Evolutionary conservation across 2,888 invertebrate genomes (phyloP), one percentile per base, ranked within the genome.

Genomic region (Epistrophe eligans): DNA sequence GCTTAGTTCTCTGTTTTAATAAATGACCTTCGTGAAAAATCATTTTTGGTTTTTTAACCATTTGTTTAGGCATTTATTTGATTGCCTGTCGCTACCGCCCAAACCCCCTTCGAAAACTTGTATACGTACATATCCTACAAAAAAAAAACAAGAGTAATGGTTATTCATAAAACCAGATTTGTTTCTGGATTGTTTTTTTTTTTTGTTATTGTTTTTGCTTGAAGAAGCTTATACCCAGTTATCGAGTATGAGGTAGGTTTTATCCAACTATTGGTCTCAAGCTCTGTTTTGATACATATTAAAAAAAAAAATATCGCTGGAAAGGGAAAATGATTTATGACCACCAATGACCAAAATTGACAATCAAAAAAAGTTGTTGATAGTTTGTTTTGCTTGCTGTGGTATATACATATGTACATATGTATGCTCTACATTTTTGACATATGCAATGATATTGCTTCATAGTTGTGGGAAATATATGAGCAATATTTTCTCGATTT

Each of bases 311-410:
- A 4, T n/a, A 32, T 11, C 35, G 8, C 11, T 2, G 19, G 55
- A 45, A 71, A 32, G 48, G 57, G 48, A 52, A 77, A 72, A 82
- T 82, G 85, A 87, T 87, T 87, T 87, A 87, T 87, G 79, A 74
- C 71, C 52, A 87, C 28, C 70, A 84, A 74, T 64, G 84, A 62
- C 70, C 71, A 64, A 64, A 79, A 72, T 77, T 82, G 85, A 83
- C 77, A 70, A 64, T 57, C 73, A 35, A 35, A 82, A 77, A 60
- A 62, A 67, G n/a, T 55, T 55, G 79, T 76, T 87, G 74, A 79
- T 76, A 83, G 19, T 67, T 66, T 66, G 79, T 85, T 73, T 67
- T 48, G 8, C 24, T 10, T 40, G 13, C 8, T 19, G 13, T 40
- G 19, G 19, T 17, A 2, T 17, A 4, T 11, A 38, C 2, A 7